These are phyloP conservation scores for Coturnix japonica DNA, from an alignment of 2,113 vertebrate species.

Conservation along the genomic window DNA sequence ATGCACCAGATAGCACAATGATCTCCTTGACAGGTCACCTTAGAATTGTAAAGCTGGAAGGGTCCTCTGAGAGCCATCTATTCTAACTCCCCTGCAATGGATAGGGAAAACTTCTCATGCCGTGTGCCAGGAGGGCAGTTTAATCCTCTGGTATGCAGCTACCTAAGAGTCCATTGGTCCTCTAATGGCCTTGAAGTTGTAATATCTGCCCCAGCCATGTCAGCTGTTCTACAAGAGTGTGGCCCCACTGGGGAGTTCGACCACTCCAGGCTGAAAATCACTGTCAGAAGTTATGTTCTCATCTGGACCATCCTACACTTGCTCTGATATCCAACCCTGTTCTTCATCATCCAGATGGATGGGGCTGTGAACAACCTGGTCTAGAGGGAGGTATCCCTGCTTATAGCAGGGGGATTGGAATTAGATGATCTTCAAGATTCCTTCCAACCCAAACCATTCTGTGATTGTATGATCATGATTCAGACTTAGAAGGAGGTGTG, in stretches of 20 bases:
- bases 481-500: fast-evolving
- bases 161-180: neutral
- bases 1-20: neutral
- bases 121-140: neutral
- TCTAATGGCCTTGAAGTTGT: neutral
- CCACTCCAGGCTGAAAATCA: neutral
- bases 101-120: neutral
- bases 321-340: neutral
- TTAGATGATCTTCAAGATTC: too few species aligned
- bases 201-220: neutral
- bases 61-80: too few species aligned
- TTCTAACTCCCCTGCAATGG: too few species aligned
- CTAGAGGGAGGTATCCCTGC: too few species aligned
- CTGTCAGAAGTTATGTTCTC: neutral
- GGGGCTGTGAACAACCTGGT: too few species aligned
- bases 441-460: too few species aligned
- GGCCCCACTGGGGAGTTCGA: neutral
- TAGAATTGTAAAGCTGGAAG: too few species aligned
- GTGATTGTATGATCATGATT: neutral
- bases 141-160: neutral
- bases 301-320: neutral
- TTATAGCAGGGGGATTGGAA: too few species aligned
- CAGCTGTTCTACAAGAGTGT: neutral
- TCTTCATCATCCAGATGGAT: neutral
- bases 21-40: neutral